Evolutionary conservation across 2,888 invertebrate genomes (phyloP).

Genomic region (Sialis fuliginosa): DNA sequence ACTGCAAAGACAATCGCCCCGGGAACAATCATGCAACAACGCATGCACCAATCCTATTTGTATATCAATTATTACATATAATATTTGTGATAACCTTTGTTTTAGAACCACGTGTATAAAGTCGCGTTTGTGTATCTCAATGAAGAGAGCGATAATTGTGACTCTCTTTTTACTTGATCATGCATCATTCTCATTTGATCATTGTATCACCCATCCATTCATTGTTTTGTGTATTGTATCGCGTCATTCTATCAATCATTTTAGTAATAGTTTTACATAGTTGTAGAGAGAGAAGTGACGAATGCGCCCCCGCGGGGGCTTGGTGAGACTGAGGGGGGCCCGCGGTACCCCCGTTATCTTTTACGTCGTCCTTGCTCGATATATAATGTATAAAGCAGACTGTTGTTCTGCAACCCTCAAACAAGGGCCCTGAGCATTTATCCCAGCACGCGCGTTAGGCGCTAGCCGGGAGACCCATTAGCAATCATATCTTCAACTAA

Average conservation of each 20-base stretch:
- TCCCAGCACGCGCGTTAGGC: no score
- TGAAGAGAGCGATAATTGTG: constrained; percentile 13
- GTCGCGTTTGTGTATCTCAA: constrained; percentile 26
- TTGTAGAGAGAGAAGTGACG: background rate
- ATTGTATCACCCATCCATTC: constrained; percentile 8
- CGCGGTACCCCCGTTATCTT: constrained; percentile 15
- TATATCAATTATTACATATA: constrained; percentile 18
- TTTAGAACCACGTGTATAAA: constrained; percentile 27
- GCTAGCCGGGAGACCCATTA: no score
- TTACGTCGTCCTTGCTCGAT: constrained; percentile 9
- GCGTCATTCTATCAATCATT: constrained; percentile 3
- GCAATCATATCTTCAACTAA: no score
- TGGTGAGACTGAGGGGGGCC: constrained; percentile 27
- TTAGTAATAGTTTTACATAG: background rate
- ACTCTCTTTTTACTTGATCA: constrained; percentile 13
- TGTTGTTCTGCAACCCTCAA: constrained; percentile 7
- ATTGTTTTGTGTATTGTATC: constrained; percentile 6
- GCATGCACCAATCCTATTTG: constrained; percentile 25
- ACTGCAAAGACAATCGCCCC: no score
- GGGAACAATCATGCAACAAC: background rate
- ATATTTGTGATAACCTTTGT: constrained; percentile 30
- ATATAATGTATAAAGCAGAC: constrained; percentile 2
- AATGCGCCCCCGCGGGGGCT: constrained; percentile 1
- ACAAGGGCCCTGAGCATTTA: constrained; percentile 10
- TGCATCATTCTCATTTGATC: constrained; percentile 12